Percentiles rank a stretch among this genome's conserved stretches.
Conservation (phyloP, 2,888 invertebrate species). For the Pocota personata region DNA sequence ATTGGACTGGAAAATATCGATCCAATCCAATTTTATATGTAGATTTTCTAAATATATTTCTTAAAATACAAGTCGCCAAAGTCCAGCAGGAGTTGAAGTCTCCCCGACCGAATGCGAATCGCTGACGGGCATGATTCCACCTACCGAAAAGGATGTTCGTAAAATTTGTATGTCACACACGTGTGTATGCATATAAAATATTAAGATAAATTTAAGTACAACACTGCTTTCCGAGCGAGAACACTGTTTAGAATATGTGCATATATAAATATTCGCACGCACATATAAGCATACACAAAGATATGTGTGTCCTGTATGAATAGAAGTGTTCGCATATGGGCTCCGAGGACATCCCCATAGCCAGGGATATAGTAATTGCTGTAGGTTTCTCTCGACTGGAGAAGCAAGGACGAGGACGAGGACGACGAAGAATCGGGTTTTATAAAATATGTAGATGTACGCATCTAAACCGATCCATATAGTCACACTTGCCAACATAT, state of each 20-base stretch:
- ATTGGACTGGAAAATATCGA: constrained; percentile 76
- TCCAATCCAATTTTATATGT: constrained; percentile 78
- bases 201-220: constrained; percentile 74
- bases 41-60: constrained; percentile 77
- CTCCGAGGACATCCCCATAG: constrained; percentile 65
- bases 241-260: constrained; percentile 74
- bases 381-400: constrained; percentile 52
- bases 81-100: constrained; percentile 69
- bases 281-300: constrained; percentile 36
- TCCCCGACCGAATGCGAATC: constrained; percentile 64
- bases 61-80: constrained; percentile 74
- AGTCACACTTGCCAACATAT: constrained; percentile 74
- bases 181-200: constrained; percentile 74
- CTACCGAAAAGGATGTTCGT: constrained; percentile 72
- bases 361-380: constrained; percentile 70
- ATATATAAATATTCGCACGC: constrained; percentile 73
- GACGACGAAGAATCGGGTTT: constrained; percentile 66
- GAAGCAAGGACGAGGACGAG: constrained; percentile 8
- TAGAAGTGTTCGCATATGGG: constrained; percentile 73
- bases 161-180: constrained; percentile 74
- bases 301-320: constrained; percentile 69
- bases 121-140: constrained; percentile 73
- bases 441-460: constrained; percentile 74
- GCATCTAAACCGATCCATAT: constrained; percentile 73
- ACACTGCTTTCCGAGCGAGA: constrained; percentile 72